Evolutionary conservation across 1,140 invertebrate species (phyloP).

Genomic region (Trachelipus rathkii): DNA sequence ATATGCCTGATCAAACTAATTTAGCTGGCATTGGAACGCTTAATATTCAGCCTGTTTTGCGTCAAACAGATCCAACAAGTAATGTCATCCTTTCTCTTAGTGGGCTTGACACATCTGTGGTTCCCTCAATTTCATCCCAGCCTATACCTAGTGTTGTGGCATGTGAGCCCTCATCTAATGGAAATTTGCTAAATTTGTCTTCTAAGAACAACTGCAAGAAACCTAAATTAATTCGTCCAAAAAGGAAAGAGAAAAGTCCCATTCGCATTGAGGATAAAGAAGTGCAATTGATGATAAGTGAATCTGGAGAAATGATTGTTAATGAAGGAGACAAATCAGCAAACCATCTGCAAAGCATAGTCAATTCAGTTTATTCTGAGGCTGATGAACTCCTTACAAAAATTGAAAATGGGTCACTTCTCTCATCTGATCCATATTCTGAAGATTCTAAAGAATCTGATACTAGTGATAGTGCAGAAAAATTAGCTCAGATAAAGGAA

Average conservation of each 20-base stretch:
- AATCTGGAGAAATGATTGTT: conserved; percentile 27
- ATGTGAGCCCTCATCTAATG: background rate
- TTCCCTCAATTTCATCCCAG: background rate
- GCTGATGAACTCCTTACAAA: background rate
- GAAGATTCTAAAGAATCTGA: conserved; percentile 10
- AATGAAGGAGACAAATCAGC: conserved; percentile 17
- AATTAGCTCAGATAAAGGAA: background rate
- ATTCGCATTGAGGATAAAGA: conserved; percentile 21
- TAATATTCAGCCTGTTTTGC: background rate
- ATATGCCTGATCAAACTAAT: background rate
- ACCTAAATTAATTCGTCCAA: conserved; percentile 1
- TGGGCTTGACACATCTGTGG: background rate
- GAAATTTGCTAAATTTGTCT: background rate
- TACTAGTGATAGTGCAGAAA: background rate
- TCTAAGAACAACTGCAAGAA: background rate
- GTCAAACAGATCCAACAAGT: background rate
- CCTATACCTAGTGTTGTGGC: background rate
- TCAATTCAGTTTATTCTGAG: conserved; percentile 26
- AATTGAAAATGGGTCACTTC: background rate
- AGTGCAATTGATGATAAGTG: conserved; percentile 29
- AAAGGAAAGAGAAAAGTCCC: background rate
- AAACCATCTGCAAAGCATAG: conserved; percentile 11
- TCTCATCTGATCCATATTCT: background rate
- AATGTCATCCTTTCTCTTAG: background rate
- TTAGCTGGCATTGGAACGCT: background rate